phyloP scores from a whole-genome alignment of 1,140 invertebrate genomes.

The Trissolcus basalis region DNA sequence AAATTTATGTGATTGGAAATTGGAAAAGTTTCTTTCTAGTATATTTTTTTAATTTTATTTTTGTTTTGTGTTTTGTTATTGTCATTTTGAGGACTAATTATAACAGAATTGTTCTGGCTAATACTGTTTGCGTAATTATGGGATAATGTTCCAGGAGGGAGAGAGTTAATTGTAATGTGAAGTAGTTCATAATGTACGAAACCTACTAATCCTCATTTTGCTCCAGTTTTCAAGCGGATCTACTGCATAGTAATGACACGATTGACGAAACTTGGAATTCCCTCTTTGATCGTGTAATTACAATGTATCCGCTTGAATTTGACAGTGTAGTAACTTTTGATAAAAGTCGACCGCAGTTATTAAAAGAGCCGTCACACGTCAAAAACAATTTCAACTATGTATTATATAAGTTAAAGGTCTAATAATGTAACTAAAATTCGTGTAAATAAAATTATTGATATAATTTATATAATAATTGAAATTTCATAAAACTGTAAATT shows the following conservation, averaged over 20 bases:
- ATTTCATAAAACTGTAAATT: too few species aligned
- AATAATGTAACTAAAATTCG: too few species aligned
- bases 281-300: slow-evolving; percentile 23
- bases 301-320: slow-evolving; percentile 26
- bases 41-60: too few species aligned
- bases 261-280: slow-evolving; percentile 33
- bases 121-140: slow-evolving; percentile 19
- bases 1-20: too few species aligned
- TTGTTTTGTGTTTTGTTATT: too few species aligned
- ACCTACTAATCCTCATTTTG: slow-evolving; percentile 26
- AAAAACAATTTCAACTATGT: too few species aligned
- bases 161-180: slow-evolving; percentile 29
- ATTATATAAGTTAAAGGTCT: too few species aligned
- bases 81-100: too few species aligned
- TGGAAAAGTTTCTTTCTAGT: too few species aligned
- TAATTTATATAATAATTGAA: too few species aligned
- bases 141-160: slow-evolving; percentile 22
- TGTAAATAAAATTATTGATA: too few species aligned
- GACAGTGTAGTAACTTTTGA: not conserved
- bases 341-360: not conserved
- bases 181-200: slow-evolving; percentile 23
- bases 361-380: not conserved
- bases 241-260: slow-evolving; percentile 13
- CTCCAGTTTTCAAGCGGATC: slow-evolving; percentile 41
- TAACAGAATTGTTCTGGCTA: not conserved